Conservation (phyloP, 2,113 vertebrate genomes). For the Rhea americana region DNA sequence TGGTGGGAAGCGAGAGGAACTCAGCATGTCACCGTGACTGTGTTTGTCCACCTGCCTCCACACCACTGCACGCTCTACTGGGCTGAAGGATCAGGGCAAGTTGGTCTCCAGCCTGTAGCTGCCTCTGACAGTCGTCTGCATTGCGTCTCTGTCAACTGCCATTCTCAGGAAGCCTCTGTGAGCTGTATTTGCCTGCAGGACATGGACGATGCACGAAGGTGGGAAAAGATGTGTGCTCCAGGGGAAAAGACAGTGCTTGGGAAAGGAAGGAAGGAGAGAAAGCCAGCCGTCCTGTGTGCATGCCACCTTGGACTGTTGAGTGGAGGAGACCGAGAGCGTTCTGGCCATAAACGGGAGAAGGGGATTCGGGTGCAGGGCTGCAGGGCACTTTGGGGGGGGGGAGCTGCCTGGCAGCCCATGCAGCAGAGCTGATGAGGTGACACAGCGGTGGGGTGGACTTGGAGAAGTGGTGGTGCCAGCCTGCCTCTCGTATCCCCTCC, state of each 20-base stretch:
- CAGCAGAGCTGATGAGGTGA: neutral
- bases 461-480: neutral
- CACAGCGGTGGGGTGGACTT: fast-evolving
- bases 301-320: no score
- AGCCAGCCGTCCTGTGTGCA: neutral
- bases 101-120: fast-evolving
- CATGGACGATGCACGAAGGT: fast-evolving
- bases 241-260: neutral
- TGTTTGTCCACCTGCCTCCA: neutral
- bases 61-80: neutral
- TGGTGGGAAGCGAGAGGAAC: neutral
- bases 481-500: neutral
- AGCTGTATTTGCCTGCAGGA: neutral
- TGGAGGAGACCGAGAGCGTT: neutral
- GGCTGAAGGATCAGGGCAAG: neutral
- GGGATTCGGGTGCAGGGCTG: no score
- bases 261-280: neutral
- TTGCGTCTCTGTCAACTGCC: neutral
- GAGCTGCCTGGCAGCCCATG: neutral
- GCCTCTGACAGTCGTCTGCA: fast-evolving
- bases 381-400: neutral
- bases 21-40: neutral
- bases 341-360: neutral
- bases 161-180: neutral
- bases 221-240: neutral